Conservation (phyloP, 1,140 invertebrate species). For the Diploscapter pachys region DNA sequence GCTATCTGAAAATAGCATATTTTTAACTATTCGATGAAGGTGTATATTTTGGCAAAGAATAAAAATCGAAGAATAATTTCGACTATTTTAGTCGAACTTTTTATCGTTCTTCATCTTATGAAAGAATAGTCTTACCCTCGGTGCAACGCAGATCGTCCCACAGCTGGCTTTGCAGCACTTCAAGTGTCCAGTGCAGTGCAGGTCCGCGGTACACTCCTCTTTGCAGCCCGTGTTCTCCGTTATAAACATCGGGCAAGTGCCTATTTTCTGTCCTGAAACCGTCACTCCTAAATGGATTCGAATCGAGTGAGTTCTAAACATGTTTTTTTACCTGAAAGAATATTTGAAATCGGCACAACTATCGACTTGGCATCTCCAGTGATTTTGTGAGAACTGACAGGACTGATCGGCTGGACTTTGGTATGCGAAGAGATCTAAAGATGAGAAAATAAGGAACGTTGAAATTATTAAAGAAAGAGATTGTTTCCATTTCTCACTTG, state of each 20-base stretch:
- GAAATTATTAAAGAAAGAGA: not conserved
- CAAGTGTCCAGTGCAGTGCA: constrained; percentile 14
- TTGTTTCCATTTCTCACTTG: too few relatives aligned
- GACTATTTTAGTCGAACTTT: too few relatives aligned
- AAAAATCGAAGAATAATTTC: not conserved
- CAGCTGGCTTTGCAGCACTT: constrained; percentile 26
- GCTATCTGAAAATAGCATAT: constrained; percentile 4
- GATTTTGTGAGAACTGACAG: constrained; percentile 2
- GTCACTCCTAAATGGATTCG: too few relatives aligned
- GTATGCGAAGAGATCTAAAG: not conserved
- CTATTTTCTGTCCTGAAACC: constrained; percentile 7
- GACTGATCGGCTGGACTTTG: constrained; percentile 22
- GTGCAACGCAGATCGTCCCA: constrained; percentile 22
- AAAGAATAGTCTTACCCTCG: not conserved
- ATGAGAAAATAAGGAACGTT: not conserved
- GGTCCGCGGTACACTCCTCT: constrained; percentile 21
- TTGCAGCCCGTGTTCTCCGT: constrained; percentile 18
- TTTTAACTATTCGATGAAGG: not conserved
- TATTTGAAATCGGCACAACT: constrained; percentile 4
- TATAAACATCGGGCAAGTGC: constrained; percentile 18
- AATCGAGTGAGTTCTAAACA: too few relatives aligned
- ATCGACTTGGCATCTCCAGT: not conserved
- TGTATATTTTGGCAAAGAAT: not conserved
- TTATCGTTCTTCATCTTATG: not conserved
- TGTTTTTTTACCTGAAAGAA: not conserved